Conservation (phyloP, 2,797 vertebrate genomes). For the Dermochelys coriacea region DNA sequence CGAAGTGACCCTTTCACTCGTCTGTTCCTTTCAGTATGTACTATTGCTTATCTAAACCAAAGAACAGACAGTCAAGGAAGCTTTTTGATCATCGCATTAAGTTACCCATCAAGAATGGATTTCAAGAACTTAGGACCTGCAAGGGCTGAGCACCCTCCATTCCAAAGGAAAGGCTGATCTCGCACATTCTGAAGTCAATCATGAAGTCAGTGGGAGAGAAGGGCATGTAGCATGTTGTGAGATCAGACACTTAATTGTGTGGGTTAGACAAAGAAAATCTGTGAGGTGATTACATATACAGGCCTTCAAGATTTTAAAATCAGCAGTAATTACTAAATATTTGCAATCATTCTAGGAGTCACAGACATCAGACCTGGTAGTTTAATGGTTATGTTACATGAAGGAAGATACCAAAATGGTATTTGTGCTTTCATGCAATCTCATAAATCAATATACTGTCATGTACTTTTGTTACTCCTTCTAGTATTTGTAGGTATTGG, state of each 20-base stretch:
- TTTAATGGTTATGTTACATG: background rate
- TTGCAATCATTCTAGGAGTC: background rate
- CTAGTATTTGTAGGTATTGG: background rate
- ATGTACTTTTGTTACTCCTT: background rate
- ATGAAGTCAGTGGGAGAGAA: background rate
- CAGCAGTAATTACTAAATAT: background rate
- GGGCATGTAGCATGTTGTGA: background rate
- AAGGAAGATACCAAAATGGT: background rate
- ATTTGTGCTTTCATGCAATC: background rate
- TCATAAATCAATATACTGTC: background rate
- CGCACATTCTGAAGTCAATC: background rate
- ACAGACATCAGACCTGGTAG: background rate
- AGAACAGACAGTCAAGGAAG: background rate
- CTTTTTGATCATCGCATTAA: background rate
- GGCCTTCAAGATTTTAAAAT: background rate
- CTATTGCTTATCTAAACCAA: background rate
- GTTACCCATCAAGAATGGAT: background rate
- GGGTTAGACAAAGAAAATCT: background rate
- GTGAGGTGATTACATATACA: background rate
- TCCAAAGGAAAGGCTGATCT: constrained; percentile 1
- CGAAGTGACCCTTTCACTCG: constrained; percentile 1
- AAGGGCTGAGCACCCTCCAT: background rate
- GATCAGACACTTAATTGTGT: background rate
- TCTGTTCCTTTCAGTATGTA: background rate
- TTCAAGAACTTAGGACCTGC: background rate